These are phyloP conservation scores for Julus scandinavius DNA, from an alignment of 2,888 invertebrate genomes.

Conservation along the genomic window DNA sequence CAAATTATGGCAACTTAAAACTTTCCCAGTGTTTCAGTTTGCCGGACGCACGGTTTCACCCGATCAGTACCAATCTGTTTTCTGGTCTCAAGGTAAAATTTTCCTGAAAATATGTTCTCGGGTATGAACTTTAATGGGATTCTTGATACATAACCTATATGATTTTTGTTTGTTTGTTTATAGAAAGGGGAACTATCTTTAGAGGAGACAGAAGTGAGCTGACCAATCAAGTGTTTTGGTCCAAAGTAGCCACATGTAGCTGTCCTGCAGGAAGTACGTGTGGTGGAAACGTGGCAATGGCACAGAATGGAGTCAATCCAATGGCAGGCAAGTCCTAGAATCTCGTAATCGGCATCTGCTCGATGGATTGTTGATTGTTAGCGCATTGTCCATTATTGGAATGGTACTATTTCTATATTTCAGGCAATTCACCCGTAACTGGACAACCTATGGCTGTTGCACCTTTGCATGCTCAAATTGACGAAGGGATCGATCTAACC, in stretches of 20 bases:
- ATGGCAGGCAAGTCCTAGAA: not conserved
- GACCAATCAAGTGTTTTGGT: slow-evolving; percentile 55
- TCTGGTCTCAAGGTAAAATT: slow-evolving; percentile 44
- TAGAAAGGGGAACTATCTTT: slow-evolving; percentile 49
- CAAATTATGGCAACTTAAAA: slow-evolving; percentile 52
- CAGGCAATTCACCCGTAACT: not conserved
- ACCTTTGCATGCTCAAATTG: not conserved
- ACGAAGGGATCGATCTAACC: not conserved
- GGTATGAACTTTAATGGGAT: too few relatives aligned
- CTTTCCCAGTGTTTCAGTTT: slow-evolving; percentile 47
- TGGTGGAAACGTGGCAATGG: not conserved
- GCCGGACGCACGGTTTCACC: slow-evolving; percentile 49
- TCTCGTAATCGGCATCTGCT: too few relatives aligned
- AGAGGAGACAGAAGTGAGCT: slow-evolving; percentile 54
- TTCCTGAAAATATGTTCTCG: too few relatives aligned
- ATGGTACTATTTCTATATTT: not conserved
- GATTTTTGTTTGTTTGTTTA: not conserved
- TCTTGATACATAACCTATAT: too few relatives aligned
- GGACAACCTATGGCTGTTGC: not conserved
- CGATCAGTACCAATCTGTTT: slow-evolving; percentile 52
- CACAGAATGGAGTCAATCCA: not conserved
- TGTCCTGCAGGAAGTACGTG: slow-evolving; percentile 28
- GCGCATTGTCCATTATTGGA: too few relatives aligned
- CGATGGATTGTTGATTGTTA: too few relatives aligned
- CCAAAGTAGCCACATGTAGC: slow-evolving; percentile 54